phyloP scores from a whole-genome alignment of 30 jellyfish, hydroid and myxozoan species.

The Sanderia malayensis region DNA sequence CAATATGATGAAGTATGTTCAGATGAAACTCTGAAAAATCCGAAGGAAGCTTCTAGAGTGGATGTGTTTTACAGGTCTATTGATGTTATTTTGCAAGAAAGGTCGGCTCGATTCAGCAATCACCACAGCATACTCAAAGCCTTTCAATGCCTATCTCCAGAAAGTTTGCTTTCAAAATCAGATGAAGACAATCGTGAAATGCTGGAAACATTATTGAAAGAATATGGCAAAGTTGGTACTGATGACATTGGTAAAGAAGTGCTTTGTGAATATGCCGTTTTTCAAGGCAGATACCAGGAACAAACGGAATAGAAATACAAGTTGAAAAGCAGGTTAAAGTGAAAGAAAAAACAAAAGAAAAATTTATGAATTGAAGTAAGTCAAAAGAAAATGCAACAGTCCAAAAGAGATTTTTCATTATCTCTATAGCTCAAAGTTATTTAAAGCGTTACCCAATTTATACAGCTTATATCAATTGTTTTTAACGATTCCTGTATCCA shows the following conservation, averaged over 20 bases:
- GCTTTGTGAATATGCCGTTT: conserved; percentile 1
- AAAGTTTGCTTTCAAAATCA: conserved; percentile 7
- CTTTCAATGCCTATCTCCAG: conserved; percentile 36
- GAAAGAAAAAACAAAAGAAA: neutral
- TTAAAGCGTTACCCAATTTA: neutral
- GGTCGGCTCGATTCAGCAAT: neutral
- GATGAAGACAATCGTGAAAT: conserved; percentile 4
- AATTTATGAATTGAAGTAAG: neutral
- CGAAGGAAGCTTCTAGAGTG: neutral
- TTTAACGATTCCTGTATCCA: conserved; percentile 10
- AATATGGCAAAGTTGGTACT: conserved; percentile 11
- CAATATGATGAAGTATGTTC: neutral
- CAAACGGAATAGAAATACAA: conserved; percentile 2
- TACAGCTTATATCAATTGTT: conserved; percentile 16
- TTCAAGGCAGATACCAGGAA: neutral
- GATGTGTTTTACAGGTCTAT: neutral
- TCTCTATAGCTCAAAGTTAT: neutral
- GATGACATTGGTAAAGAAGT: conserved; percentile 14
- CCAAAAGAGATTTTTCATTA: neutral
- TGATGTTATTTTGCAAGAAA: neutral
- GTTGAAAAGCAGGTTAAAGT: neutral
- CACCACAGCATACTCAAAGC: conserved; percentile 1
- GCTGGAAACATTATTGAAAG: neutral
- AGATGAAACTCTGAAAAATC: neutral
- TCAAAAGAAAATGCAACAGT: neutral